Percentiles rank a stretch among this genome's conserved stretches.
Evolutionary conservation across 37 sponge, comb jelly and placozoan genomes (phyloP).

Genomic region (Hormiphora californensis): DNA sequence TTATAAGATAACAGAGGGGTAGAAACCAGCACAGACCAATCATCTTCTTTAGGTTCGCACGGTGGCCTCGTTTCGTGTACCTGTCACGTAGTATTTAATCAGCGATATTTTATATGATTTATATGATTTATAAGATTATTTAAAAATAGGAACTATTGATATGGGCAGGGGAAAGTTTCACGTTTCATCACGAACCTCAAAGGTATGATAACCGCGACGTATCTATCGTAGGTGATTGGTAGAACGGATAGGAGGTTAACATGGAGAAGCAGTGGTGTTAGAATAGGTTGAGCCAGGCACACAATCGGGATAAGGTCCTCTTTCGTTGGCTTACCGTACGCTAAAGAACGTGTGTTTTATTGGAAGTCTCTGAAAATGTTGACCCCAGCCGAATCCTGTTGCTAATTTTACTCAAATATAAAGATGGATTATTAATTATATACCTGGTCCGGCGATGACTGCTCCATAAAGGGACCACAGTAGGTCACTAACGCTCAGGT

Average conservation of each 20-base stretch:
- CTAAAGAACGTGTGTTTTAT: too few relatives aligned
- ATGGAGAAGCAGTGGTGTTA: neutral
- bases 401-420: too few relatives aligned
- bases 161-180: too few relatives aligned
- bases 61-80: neutral
- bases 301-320: neutral
- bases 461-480: neutral
- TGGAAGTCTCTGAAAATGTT: too few relatives aligned
- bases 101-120: neutral
- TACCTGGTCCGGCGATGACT: constrained; percentile 7
- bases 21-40: neutral
- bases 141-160: too few relatives aligned
- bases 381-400: too few relatives aligned
- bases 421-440: too few relatives aligned
- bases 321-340: too few relatives aligned
- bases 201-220: neutral
- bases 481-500: neutral
- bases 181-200: neutral
- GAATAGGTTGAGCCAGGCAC: neutral
- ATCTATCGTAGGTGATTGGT: constrained; percentile 17
- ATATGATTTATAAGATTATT: neutral
- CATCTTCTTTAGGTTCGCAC: neutral
- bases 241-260: neutral
- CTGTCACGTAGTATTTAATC: neutral
- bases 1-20: neutral